These are phyloP conservation scores for Xylocopa sonorina DNA, from an alignment of 1,140 invertebrate species.

Conservation along the genomic window DNA sequence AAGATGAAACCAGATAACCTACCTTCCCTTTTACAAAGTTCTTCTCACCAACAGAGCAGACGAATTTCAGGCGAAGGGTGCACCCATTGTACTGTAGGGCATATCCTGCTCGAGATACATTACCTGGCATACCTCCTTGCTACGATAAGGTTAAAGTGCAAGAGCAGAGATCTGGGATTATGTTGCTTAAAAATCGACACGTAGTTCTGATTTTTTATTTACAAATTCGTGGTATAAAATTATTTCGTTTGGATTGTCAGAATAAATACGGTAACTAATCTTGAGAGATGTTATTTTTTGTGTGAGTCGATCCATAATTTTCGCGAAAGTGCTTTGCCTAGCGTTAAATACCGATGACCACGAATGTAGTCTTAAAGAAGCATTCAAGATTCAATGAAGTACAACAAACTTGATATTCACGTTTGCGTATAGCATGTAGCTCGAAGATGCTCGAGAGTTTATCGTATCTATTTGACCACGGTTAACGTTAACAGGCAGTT, in stretches of 20 bases:
- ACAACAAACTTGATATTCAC: neutral
- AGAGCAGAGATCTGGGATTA: neutral
- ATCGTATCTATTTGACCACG: conserved; percentile 33
- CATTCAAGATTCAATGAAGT: too few species aligned
- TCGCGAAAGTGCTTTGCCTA: too few species aligned
- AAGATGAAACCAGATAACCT: conserved; percentile 61
- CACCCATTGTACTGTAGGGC: conserved; percentile 40
- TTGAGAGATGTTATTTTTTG: too few species aligned
- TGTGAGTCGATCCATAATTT: too few species aligned
- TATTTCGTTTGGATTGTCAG: too few species aligned
- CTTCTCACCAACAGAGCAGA: conserved; percentile 37
- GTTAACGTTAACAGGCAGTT: conserved; percentile 50
- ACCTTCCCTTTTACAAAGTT: conserved; percentile 40
- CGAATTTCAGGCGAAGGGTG: conserved; percentile 45
- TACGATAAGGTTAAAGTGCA: conserved; percentile 33
- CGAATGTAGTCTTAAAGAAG: too few species aligned
- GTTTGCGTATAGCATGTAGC: neutral
- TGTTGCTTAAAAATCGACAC: neutral
- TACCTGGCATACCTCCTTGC: neutral
- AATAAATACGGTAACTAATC: too few species aligned
- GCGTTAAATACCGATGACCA: too few species aligned
- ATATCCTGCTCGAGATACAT: conserved; percentile 49
- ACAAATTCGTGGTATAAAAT: too few species aligned
- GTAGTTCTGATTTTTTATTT: too few species aligned
- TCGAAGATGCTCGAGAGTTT: neutral